These are phyloP conservation scores for Acanthosepion lycidas DNA, from an alignment of 2,888 invertebrate species.

Conservation along the genomic window DNA sequence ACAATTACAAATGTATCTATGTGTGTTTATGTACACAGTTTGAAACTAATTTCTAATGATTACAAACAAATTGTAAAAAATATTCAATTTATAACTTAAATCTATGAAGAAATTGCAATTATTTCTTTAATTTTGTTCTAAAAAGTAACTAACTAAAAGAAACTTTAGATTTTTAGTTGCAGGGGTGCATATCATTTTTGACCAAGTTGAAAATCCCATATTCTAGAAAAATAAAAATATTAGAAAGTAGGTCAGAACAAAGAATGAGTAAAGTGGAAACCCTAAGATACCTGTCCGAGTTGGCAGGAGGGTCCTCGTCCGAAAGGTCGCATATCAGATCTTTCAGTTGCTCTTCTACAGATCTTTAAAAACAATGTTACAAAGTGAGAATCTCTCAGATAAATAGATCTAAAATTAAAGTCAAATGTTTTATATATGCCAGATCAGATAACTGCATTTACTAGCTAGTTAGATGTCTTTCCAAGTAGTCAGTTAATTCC, in stretches of 20 bases:
- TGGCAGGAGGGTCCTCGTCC: neutral
- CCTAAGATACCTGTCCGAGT: slow-evolving; percentile 44
- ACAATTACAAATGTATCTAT: too few relatives aligned
- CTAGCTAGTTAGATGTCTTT: neutral
- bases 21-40: too few relatives aligned
- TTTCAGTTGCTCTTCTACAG: neutral
- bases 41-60: too few relatives aligned
- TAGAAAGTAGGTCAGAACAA: neutral
- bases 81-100: neutral
- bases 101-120: neutral
- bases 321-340: slow-evolving; percentile 41
- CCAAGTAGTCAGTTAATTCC: neutral
- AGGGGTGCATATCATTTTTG: neutral
- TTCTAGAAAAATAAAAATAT: neutral
- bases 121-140: neutral
- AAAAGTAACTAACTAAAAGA: neutral
- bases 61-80: too few relatives aligned
- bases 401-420: neutral
- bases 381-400: neutral
- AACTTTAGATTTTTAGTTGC: neutral
- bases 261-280: neutral
- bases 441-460: neutral
- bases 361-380: slow-evolving; percentile 42
- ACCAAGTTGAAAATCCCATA: neutral
- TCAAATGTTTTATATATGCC: neutral